These are phyloP conservation scores for Drosophila greeni DNA, from an alignment of 2,888 invertebrate species.

Conservation along the genomic window DNA sequence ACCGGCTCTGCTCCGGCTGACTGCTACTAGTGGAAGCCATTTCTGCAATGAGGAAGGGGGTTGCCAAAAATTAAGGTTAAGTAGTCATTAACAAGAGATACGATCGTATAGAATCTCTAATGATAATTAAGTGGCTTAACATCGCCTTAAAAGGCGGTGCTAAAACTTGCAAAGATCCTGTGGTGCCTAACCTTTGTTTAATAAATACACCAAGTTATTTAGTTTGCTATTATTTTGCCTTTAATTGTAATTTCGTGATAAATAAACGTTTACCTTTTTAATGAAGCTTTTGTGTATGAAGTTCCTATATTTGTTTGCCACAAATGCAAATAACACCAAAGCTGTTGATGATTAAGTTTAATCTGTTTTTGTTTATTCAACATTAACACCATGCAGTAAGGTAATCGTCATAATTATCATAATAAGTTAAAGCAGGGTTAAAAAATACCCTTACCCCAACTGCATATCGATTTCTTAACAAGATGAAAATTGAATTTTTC, in stretches of 20 bases:
- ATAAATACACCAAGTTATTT: neutral
- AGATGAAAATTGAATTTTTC: constrained; percentile 14
- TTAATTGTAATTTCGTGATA: neutral
- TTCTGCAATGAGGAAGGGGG: constrained; percentile 65
- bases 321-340: neutral
- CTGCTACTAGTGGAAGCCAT: constrained; percentile 77
- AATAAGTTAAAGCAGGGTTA: neutral
- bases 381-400: constrained; percentile 4
- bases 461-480: neutral
- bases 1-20: constrained; percentile 58
- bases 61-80: constrained; percentile 12
- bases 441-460: no score
- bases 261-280: constrained; percentile 4
- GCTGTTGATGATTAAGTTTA: constrained; percentile 3
- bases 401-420: constrained; percentile 1
- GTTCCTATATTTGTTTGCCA: constrained; percentile 2
- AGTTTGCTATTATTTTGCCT: neutral
- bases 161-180: neutral
- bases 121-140: neutral
- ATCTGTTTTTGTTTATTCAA: constrained; percentile 11
- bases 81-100: constrained; percentile 1
- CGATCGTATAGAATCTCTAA: neutral
- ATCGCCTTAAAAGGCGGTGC: neutral
- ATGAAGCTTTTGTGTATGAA: neutral
- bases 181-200: no score